Evolutionary conservation across 2,888 invertebrate species (phyloP).

Genomic region (Nomada lathburiana): DNA sequence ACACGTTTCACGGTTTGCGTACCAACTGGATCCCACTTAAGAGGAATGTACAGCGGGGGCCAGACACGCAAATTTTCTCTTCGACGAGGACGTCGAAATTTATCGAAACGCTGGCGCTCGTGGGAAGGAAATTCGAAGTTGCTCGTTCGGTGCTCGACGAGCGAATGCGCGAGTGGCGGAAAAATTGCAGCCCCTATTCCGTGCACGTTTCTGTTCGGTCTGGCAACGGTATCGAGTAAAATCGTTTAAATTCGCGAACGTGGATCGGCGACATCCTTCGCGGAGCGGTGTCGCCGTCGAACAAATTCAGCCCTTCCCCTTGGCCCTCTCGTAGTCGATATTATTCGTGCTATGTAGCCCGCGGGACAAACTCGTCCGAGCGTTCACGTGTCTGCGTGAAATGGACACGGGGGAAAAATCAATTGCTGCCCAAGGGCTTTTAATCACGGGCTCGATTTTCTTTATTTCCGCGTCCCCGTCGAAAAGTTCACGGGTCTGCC

Average conservation of each 20-base stretch:
- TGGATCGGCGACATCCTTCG: conserved; percentile 52
- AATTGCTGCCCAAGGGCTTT: conserved; percentile 80
- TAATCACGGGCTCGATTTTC: conserved; percentile 78
- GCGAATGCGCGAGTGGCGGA: background rate
- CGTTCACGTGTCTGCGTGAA: conserved; percentile 35
- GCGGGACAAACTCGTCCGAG: conserved; percentile 40
- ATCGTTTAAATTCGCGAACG: conserved; percentile 66
- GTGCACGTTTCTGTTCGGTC: conserved; percentile 34
- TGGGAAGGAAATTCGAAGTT: conserved; percentile 40
- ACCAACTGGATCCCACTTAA: background rate
- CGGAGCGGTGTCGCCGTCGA: conserved; percentile 16
- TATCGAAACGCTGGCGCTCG: conserved; percentile 9
- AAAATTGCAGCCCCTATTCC: conserved; percentile 47
- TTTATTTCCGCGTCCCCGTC: conserved; percentile 76
- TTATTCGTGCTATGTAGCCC: conserved; percentile 31
- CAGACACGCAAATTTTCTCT: conserved; percentile 34
- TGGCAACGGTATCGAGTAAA: conserved; percentile 51
- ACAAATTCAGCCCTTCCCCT: conserved; percentile 50
- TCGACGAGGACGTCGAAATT: conserved; percentile 30
- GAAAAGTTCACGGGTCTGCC: conserved; percentile 49
- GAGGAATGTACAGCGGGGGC: conserved; percentile 1
- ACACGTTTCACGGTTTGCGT: background rate
- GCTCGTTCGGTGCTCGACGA: conserved; percentile 1
- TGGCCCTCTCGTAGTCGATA: conserved; percentile 49
- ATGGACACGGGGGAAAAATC: conserved; percentile 76